phyloP scores from a whole-genome alignment of 2,888 invertebrate species.

The Stegana nigrithorax region DNA sequence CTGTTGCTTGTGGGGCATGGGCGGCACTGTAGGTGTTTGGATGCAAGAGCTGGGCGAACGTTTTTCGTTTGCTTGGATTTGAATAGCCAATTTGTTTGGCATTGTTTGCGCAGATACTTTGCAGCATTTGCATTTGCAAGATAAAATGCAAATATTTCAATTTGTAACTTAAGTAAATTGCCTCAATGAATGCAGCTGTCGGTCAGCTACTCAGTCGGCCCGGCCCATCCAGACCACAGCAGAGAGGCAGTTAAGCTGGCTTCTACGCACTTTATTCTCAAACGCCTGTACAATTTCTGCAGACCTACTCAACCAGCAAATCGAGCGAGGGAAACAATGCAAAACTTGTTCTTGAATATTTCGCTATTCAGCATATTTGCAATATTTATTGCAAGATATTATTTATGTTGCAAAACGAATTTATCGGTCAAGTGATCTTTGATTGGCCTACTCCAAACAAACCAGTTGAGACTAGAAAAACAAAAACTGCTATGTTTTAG shows the following conservation, averaged over 20 bases:
- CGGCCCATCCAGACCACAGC: not conserved
- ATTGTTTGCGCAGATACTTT: slow-evolving; percentile 57
- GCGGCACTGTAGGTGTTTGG: not conserved
- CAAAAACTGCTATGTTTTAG: too few relatives aligned
- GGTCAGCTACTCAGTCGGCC: slow-evolving; percentile 39
- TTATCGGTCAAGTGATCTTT: slow-evolving; percentile 8
- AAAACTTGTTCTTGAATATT: not conserved
- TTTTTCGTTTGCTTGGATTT: slow-evolving; percentile 44
- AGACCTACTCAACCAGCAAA: not conserved
- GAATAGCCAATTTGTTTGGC: slow-evolving; percentile 63
- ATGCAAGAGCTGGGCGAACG: slow-evolving; percentile 2
- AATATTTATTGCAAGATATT: slow-evolving; percentile 23
- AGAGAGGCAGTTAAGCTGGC: not conserved
- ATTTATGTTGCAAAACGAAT: slow-evolving; percentile 42
- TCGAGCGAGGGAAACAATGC: not conserved
- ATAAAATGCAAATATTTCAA: slow-evolving; percentile 67
- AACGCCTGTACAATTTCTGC: slow-evolving; percentile 1
- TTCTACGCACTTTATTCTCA: too few relatives aligned
- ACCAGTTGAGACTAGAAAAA: too few relatives aligned
- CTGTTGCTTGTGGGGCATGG: slow-evolving; percentile 7
- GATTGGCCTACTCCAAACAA: not conserved
- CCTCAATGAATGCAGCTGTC: slow-evolving; percentile 63
- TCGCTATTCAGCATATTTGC: slow-evolving; percentile 12
- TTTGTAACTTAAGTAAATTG: slow-evolving; percentile 66
- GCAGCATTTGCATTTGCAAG: slow-evolving; percentile 57